A percentile compares a stretch with the other conserved stretches of the same genome.
Conservation (phyloP, 1,140 invertebrate genomes). For the Cardiocondyla obscurior region DNA sequence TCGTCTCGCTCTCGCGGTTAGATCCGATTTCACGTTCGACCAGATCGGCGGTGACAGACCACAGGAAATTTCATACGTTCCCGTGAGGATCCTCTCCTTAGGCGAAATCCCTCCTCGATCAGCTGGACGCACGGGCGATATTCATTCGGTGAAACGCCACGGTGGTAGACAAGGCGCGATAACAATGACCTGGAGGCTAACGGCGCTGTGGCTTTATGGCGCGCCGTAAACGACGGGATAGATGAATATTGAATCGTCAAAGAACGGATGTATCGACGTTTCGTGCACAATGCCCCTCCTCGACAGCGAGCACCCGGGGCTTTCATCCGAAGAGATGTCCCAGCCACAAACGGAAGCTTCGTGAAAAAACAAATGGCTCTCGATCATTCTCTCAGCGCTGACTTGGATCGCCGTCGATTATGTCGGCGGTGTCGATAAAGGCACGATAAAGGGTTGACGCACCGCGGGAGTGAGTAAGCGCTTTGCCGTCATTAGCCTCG, state of each 20-base stretch:
- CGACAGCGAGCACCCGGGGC: background rate
- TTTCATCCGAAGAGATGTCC: conserved; percentile 27
- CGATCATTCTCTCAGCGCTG: conserved; percentile 9
- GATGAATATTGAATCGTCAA: conserved; percentile 45
- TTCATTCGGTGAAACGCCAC: conserved; percentile 33
- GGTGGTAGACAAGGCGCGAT: background rate
- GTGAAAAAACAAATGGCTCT: conserved; percentile 37
- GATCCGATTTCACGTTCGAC: conserved; percentile 71
- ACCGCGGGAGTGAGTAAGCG: background rate
- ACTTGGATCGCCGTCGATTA: conserved; percentile 5
- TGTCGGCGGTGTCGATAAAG: background rate
- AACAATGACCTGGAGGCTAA: conserved; percentile 50
- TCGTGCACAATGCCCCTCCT: conserved; percentile 12
- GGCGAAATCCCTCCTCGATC: conserved; percentile 9
- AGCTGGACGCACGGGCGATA: conserved; percentile 28
- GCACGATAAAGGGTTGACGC: background rate
- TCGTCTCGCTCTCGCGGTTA: conserved; percentile 61
- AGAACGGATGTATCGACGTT: conserved; percentile 46
- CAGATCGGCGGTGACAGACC: conserved; percentile 65
- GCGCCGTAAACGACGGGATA: background rate
- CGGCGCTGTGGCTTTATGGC: conserved; percentile 28
- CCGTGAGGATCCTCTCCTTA: conserved; percentile 66
- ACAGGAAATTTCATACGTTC: conserved; percentile 69
- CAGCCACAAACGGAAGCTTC: background rate
- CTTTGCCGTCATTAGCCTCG: background rate